Conservation (phyloP, 2,888 invertebrate species). For the Stenodera caucasica region DNA sequence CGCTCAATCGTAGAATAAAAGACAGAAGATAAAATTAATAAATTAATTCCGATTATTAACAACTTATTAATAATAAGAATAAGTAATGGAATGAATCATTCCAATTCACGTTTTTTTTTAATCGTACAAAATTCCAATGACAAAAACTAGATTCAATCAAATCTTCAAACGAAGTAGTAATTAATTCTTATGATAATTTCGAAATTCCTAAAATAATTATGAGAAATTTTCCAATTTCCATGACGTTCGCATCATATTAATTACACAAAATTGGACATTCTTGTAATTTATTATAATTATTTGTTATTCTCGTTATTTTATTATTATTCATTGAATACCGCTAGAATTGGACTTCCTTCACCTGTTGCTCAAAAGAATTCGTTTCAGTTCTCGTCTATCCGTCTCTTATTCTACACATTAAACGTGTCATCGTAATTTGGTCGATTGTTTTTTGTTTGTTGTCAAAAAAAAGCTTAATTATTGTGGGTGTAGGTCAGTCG, state of each 20-base stretch:
- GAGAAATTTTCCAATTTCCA: background rate
- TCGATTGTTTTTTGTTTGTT: no score
- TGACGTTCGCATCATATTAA: background rate
- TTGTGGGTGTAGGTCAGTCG: background rate
- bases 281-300: conserved; percentile 11
- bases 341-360: conserved; percentile 23
- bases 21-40: no score
- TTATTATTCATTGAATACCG: conserved; percentile 24
- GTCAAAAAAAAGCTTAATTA: background rate
- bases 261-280: background rate
- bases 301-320: conserved; percentile 8
- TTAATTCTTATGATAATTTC: background rate
- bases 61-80: no score
- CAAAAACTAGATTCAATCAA: conserved; percentile 9
- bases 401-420: background rate
- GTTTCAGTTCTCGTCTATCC: conserved; percentile 19
- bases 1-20: no score
- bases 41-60: no score
- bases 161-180: no score
- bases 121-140: conserved; percentile 3
- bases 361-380: conserved; percentile 24
- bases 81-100: conserved; percentile 3
- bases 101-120: background rate
- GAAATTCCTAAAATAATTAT: conserved; percentile 8
- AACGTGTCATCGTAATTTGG: background rate